These are phyloP conservation scores for Pseudocheirus occidentalis DNA, from an alignment of 2,797 vertebrate species.

Conservation along the genomic window DNA sequence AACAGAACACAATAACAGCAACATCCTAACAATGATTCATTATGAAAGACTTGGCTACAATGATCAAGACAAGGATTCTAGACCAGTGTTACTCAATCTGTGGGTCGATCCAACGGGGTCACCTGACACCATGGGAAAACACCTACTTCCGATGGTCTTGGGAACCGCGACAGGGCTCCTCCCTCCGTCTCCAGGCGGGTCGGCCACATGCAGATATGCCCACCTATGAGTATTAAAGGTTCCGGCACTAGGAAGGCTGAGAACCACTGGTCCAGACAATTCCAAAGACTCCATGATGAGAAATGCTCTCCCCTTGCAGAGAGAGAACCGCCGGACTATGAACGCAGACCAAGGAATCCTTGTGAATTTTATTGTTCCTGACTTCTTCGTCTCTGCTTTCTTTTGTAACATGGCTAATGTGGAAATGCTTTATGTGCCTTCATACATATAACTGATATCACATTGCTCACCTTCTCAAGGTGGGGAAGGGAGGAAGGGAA, in stretches of 20 bases:
- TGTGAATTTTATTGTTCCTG: not conserved
- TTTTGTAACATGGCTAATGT: not conserved
- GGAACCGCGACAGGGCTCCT: too few species aligned
- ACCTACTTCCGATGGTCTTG: too few species aligned
- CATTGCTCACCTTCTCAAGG: too few species aligned
- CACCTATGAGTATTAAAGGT: too few species aligned
- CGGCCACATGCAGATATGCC: too few species aligned
- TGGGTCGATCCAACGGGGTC: too few species aligned
- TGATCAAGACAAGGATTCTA: not conserved
- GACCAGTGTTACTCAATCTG: too few species aligned
- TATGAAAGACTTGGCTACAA: not conserved
- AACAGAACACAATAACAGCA: fast-evolving
- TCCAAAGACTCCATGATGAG: not conserved
- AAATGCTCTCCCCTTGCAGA: too few species aligned
- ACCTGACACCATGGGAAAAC: too few species aligned
- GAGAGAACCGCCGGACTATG: not conserved
- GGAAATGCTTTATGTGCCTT: not conserved
- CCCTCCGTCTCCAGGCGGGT: too few species aligned
- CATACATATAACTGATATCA: not conserved
- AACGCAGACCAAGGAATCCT: not conserved
- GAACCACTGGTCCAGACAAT: not conserved
- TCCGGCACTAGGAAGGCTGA: too few species aligned
- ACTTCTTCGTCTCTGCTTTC: not conserved
- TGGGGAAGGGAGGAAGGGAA: too few species aligned
- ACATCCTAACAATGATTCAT: not conserved